phyloP scores from a whole-genome alignment of 2,797 vertebrate genomes.

The Sus cebifrons region DNA sequence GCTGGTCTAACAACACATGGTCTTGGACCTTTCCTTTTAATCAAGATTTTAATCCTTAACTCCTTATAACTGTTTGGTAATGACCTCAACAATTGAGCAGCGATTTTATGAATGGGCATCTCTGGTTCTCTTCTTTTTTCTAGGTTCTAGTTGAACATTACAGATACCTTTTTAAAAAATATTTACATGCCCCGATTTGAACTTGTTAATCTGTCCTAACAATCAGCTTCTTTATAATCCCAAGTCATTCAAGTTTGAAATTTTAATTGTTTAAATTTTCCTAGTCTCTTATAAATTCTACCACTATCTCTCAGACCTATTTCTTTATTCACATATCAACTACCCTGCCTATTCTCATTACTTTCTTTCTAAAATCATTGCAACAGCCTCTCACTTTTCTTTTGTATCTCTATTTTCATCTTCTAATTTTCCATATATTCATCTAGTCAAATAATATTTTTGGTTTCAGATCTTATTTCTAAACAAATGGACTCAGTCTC shows the following conservation, averaged over 20 bases:
- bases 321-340: not conserved
- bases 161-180: not conserved
- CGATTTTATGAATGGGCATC: not conserved
- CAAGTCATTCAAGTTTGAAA: not conserved
- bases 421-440: not conserved
- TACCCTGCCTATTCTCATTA: not conserved
- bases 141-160: not conserved
- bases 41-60: not conserved
- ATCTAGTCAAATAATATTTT: constrained; percentile 39
- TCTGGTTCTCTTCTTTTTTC: not conserved
- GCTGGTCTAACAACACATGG: not conserved
- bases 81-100: not conserved
- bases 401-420: not conserved
- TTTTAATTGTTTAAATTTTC: not conserved
- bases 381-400: not conserved
- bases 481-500: not conserved
- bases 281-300: not conserved
- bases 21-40: not conserved
- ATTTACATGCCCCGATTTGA: not conserved
- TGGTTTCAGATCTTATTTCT: not conserved
- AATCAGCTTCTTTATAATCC: not conserved
- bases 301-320: not conserved
- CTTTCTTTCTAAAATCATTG: not conserved
- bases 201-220: not conserved
- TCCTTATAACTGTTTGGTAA: not conserved